Evolutionary conservation across 2,888 invertebrate genomes (phyloP).

Genomic region (Coremacera marginata): DNA sequence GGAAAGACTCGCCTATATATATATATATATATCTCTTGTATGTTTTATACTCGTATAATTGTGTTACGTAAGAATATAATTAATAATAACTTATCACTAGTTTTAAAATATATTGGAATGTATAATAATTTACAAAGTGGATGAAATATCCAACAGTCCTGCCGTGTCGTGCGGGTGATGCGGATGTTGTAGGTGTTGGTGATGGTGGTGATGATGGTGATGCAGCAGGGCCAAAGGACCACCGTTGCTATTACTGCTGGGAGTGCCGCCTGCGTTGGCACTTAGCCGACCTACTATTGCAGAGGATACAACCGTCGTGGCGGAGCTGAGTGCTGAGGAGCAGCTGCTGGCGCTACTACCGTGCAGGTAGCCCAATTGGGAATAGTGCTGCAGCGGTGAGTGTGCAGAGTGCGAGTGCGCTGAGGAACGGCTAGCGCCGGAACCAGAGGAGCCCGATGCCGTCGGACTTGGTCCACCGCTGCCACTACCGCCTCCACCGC

Average conservation of each 20-base stretch:
- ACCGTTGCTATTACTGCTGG: slow-evolving; percentile 42
- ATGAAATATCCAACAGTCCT: slow-evolving; percentile 67
- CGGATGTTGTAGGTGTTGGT: slow-evolving; percentile 49
- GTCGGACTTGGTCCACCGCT: slow-evolving; percentile 64
- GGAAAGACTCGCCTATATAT: slow-evolving; percentile 58
- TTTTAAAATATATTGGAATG: slow-evolving; percentile 32
- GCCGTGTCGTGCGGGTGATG: slow-evolving; percentile 53
- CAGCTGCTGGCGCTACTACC: slow-evolving; percentile 33
- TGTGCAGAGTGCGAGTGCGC: slow-evolving; percentile 63
- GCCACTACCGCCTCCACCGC: not conserved
- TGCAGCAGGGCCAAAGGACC: slow-evolving; percentile 50
- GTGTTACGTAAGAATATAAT: slow-evolving; percentile 37
- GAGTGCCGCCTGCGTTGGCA: slow-evolving; percentile 44
- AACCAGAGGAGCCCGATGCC: slow-evolving; percentile 55
- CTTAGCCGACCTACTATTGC: slow-evolving; percentile 51
- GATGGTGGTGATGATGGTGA: slow-evolving; percentile 53
- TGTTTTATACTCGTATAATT: slow-evolving; percentile 39
- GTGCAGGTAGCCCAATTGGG: slow-evolving; percentile 41
- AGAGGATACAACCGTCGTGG: slow-evolving; percentile 51
- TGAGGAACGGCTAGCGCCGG: slow-evolving; percentile 60
- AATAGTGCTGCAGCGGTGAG: slow-evolving; percentile 57
- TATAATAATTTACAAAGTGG: slow-evolving; percentile 67
- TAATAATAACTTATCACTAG: slow-evolving; percentile 42
- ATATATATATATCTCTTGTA: slow-evolving; percentile 43
- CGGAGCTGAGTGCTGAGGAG: slow-evolving; percentile 48